A percentile compares a stretch with the other conserved stretches of the same genome.
Evolutionary conservation across 2,888 invertebrate species (phyloP).

Genomic region (Zygothrica quintamaculata): DNA sequence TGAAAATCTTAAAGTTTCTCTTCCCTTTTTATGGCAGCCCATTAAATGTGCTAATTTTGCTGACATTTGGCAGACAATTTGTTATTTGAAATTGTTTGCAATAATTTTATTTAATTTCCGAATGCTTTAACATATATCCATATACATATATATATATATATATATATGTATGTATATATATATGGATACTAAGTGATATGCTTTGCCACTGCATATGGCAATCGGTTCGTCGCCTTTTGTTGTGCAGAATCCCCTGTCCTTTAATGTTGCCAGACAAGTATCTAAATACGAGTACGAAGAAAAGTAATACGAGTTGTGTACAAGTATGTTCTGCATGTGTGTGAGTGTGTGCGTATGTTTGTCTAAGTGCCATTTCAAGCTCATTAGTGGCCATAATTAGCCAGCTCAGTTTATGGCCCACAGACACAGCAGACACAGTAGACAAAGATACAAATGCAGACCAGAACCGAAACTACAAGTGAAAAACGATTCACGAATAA

Average conservation of each 20-base stretch:
- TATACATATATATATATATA: slow-evolving; percentile 1
- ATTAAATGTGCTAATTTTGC: slow-evolving; percentile 66
- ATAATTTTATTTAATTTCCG: slow-evolving; percentile 28
- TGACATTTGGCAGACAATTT: slow-evolving; percentile 69
- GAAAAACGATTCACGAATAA: not conserved
- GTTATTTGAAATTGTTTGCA: slow-evolving; percentile 54
- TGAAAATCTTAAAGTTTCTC: slow-evolving; percentile 23
- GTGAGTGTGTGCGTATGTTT: slow-evolving; percentile 29
- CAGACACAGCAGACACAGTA: slow-evolving; percentile 61
- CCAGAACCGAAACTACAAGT: not conserved
- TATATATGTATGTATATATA: slow-evolving; percentile 3
- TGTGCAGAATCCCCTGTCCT: slow-evolving; percentile 6
- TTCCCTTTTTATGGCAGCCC: slow-evolving; percentile 36
- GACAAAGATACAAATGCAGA: slow-evolving; percentile 43
- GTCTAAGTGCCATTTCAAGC: slow-evolving; percentile 78
- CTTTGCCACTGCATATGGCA: slow-evolving; percentile 26
- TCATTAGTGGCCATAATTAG: slow-evolving; percentile 79
- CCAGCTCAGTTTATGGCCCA: slow-evolving; percentile 71
- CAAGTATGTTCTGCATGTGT: too few species aligned
- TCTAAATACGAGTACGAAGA: slow-evolving; percentile 40
- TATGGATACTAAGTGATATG: slow-evolving; percentile 35
- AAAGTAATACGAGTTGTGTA: slow-evolving; percentile 11
- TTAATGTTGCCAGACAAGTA: slow-evolving; percentile 39
- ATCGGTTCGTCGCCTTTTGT: slow-evolving; percentile 41
- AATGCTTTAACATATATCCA: slow-evolving; percentile 18